Percentiles rank a stretch among this genome's conserved stretches.
These are phyloP conservation scores for Nasonovia ribisnigri DNA, from an alignment of 2,888 invertebrate species.

Conservation along the genomic window DNA sequence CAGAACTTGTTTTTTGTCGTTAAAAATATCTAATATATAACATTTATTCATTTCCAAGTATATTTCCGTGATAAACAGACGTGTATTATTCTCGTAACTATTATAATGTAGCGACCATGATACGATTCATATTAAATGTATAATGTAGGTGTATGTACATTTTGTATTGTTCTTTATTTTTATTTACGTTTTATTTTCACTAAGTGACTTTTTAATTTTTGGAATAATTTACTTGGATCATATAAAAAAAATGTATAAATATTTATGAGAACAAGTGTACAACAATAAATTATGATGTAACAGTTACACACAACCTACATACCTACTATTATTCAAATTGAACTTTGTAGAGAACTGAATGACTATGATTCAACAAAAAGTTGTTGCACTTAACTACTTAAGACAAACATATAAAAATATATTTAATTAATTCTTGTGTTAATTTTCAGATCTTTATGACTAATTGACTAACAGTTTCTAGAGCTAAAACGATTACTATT, in stretches of 20 bases:
- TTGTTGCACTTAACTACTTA: neutral
- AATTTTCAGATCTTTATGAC: neutral
- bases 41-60: neutral
- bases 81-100: neutral
- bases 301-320: neutral
- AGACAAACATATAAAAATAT: neutral
- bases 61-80: neutral
- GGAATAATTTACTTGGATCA: neutral
- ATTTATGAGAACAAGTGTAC: neutral
- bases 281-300: neutral
- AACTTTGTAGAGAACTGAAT: neutral
- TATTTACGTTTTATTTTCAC: neutral
- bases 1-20: neutral
- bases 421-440: neutral
- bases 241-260: neutral
- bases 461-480: neutral
- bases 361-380: neutral
- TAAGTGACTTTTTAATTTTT: neutral
- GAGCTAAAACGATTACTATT: neutral
- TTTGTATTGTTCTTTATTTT: neutral
- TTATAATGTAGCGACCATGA: neutral
- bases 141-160: neutral
- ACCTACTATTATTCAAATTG: neutral
- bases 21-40: neutral
- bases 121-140: neutral